phyloP scores from a whole-genome alignment of 2,113 vertebrate species.

The Rynchops niger region DNA sequence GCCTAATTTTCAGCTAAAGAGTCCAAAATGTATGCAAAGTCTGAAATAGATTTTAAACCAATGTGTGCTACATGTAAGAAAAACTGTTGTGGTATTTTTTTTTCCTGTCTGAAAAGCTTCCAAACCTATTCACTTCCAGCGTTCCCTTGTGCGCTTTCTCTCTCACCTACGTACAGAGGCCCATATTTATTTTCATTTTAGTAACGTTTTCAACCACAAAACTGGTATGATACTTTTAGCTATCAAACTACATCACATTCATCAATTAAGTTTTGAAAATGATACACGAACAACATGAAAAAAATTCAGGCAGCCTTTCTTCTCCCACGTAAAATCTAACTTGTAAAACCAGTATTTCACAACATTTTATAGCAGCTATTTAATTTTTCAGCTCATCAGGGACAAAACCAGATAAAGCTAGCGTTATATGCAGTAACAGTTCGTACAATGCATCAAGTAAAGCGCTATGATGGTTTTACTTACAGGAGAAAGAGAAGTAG shows the following conservation, averaged over 20 bases:
- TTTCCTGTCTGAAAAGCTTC: neutral
- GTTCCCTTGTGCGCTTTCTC: neutral
- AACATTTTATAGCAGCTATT: neutral
- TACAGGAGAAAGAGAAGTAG: neutral
- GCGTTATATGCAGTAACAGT: neutral
- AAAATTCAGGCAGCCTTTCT: neutral
- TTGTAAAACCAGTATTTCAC: neutral
- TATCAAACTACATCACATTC: neutral
- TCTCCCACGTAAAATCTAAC: neutral
- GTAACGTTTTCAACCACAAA: neutral
- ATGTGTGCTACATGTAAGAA: neutral
- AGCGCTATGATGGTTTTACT: neutral
- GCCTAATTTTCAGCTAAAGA: neutral
- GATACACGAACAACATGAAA: neutral
- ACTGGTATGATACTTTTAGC: neutral
- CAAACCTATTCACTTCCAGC: neutral
- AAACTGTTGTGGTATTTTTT: neutral
- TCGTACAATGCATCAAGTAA: neutral
- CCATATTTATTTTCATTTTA: constrained; percentile 1
- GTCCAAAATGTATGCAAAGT: neutral
- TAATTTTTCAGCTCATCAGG: neutral
- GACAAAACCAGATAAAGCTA: neutral
- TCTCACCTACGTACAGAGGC: neutral
- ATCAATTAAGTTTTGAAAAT: neutral
- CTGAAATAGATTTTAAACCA: neutral